Base-by-base conservation (phyloP, 2,888 invertebrate genomes). In the Bembecia ichneumoniformis region DNA sequence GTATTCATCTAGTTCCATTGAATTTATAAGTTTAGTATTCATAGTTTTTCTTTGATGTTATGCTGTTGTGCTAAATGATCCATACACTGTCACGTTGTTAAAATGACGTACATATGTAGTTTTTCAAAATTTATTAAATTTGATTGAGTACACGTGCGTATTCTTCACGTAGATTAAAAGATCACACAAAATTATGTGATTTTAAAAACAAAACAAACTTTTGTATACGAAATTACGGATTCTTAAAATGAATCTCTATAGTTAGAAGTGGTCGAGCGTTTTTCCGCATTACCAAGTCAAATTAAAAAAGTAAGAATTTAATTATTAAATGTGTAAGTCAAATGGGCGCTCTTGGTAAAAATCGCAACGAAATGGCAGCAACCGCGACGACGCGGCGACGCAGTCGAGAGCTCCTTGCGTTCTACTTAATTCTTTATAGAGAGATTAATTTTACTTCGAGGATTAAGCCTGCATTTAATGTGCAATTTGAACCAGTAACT, bases 221-320 rank as follows among this genome's bases (percentile, higher is more conserved):
- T 28, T 9, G 28, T 28, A 14, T 40, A 40, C 13, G 11, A 5
- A 40, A 40, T 40, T 40, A 40, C 40, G 14, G 5, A n/a, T 40
- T 40, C 7, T 2, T 40, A 9, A 14, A 14, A 14, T 11, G 36
- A 9, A 36, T 13, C n/a, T 40, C 40, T 40, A 13, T 40, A 40
- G 60, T 7, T 13, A 13, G 5, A 40, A 40, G 11, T 40, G 40
- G 40, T n/a, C 14, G 40, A 14, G 40, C 62, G 77, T 78, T 78
- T 66, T 54, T 60, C 58, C 56, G 60, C 72, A 66, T 72, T 74
- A 68, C 71, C 69, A 73, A 81, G 72, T 79, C 74, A 80, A 81
- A 82, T 82, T 82, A 82, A 80, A 81, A 77, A 78, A 78, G 74
- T 77, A 75, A 82, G 80, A 70, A 78, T 82, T 82, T 75, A 82